Evolutionary conservation across 2,888 invertebrate species (phyloP).

Genomic region (Furcula furcula): DNA sequence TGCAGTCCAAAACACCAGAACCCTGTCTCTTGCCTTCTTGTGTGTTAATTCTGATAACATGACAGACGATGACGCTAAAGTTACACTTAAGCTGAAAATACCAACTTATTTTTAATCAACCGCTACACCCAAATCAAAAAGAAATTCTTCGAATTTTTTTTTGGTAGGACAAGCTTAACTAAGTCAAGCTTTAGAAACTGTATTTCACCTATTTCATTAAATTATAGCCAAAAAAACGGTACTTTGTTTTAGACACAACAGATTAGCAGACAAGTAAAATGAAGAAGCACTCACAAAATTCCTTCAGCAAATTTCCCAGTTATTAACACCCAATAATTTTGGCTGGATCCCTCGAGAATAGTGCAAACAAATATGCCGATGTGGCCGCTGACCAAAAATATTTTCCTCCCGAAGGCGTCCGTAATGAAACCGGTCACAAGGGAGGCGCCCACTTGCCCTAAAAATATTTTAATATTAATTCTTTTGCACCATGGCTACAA

Average conservation of each 20-base stretch:
- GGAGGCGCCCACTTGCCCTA: slow-evolving; percentile 49
- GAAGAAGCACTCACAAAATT: slow-evolving; percentile 34
- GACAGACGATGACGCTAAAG: slow-evolving; percentile 40
- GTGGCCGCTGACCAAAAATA: slow-evolving; percentile 47
- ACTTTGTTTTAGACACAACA: no score
- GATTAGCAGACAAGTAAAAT: no score
- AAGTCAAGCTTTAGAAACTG: no score
- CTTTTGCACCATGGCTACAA: no score
- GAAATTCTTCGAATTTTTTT: no score
- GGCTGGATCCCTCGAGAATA: slow-evolving; percentile 50
- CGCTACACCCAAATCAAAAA: no score
- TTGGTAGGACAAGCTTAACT: no score
- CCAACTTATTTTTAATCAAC: no score
- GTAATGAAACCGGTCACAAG: slow-evolving; percentile 49
- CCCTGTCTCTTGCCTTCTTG: slow-evolving; percentile 40
- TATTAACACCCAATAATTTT: slow-evolving; percentile 47
- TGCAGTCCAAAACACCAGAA: slow-evolving; percentile 37
- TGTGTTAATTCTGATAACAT: slow-evolving; percentile 48
- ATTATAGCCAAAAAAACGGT: no score
- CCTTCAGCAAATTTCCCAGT: slow-evolving; percentile 48
- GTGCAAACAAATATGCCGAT: slow-evolving; percentile 40
- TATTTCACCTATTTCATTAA: no score
- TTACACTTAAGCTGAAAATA: slow-evolving; percentile 45
- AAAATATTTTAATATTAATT: no score
- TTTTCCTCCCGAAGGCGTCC: slow-evolving; percentile 51